Conservation (phyloP, 1,140 invertebrate genomes). For the Antheraea mylitta region DNA sequence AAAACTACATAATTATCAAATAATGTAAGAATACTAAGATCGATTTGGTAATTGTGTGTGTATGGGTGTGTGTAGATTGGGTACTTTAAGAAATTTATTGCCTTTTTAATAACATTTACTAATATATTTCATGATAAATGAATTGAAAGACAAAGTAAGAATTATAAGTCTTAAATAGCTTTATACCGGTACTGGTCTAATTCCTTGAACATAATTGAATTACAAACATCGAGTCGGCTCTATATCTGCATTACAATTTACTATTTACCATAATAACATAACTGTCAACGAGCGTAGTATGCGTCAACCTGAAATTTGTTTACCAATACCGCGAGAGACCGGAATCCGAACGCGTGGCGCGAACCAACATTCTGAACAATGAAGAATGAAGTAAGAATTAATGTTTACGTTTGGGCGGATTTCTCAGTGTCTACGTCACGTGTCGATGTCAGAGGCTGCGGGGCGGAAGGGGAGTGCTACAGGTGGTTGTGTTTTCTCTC, state of each 20-base stretch:
- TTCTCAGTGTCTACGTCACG: slow-evolving; percentile 72
- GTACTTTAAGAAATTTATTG: too few species aligned
- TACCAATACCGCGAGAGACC: slow-evolving; percentile 67
- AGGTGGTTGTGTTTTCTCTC: slow-evolving; percentile 51
- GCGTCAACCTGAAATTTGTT: slow-evolving; percentile 54
- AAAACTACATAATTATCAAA: too few species aligned
- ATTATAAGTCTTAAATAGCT: neutral
- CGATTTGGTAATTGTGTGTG: too few species aligned
- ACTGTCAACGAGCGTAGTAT: slow-evolving; percentile 14
- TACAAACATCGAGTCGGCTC: slow-evolving; percentile 40
- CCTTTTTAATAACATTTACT: too few species aligned
- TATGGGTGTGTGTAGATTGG: too few species aligned
- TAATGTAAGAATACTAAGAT: too few species aligned
- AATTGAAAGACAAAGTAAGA: neutral
- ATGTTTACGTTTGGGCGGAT: slow-evolving; percentile 77
- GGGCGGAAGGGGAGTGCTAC: slow-evolving; percentile 47
- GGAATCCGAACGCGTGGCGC: slow-evolving; percentile 63
- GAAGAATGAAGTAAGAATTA: slow-evolving; percentile 76
- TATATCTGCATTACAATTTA: neutral
- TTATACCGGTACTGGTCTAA: slow-evolving; percentile 28
- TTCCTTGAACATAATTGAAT: slow-evolving; percentile 62
- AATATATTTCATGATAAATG: neutral
- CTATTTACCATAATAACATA: slow-evolving; percentile 22
- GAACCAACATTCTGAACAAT: slow-evolving; percentile 68
- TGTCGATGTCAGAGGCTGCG: slow-evolving; percentile 48